These are phyloP conservation scores for Apostichopus californicus DNA, from an alignment of 35 echinoderm and acorn worm genomes.

Conservation along the genomic window DNA sequence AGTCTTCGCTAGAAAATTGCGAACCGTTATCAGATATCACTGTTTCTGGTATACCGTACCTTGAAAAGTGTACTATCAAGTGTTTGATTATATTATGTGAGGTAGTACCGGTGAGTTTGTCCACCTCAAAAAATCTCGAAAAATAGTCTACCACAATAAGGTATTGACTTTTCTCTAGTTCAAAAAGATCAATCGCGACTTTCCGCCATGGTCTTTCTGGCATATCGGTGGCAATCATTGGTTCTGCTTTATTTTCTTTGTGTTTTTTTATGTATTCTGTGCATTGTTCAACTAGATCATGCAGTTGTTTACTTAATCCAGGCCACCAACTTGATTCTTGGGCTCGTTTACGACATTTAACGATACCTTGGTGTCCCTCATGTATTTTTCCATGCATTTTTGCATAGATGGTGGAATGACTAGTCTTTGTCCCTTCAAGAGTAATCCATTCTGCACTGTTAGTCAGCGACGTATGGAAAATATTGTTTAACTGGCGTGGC, in stretches of 20 bases:
- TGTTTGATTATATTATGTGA: conserved; percentile 47
- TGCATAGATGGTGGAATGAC: neutral
- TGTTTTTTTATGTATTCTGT: neutral
- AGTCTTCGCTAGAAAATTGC: conserved; percentile 57
- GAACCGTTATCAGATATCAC: conserved; percentile 78
- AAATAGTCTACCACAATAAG: conserved; percentile 40
- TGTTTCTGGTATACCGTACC: conserved; percentile 70
- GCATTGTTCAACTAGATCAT: neutral
- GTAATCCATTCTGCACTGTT: neutral
- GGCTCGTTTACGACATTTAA: conserved; percentile 31
- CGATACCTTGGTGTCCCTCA: conserved; percentile 57
- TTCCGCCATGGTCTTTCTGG: conserved; percentile 31
- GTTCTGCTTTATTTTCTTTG: neutral
- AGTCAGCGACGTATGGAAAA: neutral
- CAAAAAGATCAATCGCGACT: conserved; percentile 47
- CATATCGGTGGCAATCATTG: conserved; percentile 13
- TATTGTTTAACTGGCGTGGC: neutral
- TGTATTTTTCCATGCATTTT: conserved; percentile 17
- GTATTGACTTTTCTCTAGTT: neutral
- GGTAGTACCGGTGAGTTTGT: conserved; percentile 13
- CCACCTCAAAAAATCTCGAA: conserved; percentile 16
- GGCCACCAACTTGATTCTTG: conserved; percentile 54
- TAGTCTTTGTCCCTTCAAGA: conserved; percentile 4
- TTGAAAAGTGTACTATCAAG: conserved; percentile 60
- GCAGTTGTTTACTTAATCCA: neutral